Conservation (phyloP, 2,797 vertebrate species). For the Anabacerthia variegaticeps region DNA sequence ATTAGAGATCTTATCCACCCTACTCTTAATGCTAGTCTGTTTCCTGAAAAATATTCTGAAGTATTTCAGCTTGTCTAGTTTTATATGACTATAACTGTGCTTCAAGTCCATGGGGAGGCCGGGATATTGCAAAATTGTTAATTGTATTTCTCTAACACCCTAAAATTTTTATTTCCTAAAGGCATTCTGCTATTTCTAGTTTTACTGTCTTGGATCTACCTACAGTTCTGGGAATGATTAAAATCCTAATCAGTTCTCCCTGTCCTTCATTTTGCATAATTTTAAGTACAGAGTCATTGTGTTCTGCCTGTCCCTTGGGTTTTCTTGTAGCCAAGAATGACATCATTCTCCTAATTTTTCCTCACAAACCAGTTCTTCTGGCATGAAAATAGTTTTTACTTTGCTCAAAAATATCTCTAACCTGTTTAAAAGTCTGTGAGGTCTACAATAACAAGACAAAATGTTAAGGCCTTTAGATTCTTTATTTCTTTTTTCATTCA, state of each 20-base stretch:
- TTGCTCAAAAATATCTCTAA: not conserved
- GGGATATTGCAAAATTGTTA: not conserved
- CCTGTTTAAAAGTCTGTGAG: not conserved
- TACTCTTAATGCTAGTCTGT: not conserved
- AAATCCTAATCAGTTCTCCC: not conserved
- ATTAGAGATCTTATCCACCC: not conserved
- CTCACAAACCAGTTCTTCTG: not conserved
- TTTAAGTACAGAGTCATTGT: not conserved
- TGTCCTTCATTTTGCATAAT: not conserved
- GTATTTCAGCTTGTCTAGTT: not conserved
- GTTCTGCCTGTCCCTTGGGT: not conserved
- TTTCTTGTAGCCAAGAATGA: not conserved
- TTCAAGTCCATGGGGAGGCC: not conserved
- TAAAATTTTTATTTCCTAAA: not conserved
- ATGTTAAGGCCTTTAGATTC: not conserved
- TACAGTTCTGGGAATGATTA: not conserved
- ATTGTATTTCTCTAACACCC: not conserved
- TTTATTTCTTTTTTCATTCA: not conserved
- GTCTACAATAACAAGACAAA: not conserved
- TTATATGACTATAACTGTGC: not conserved
- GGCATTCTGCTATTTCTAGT: not conserved
- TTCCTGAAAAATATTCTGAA: slow-evolving; percentile 2
- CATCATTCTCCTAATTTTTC: not conserved
- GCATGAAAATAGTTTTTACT: not conserved
- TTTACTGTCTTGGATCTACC: not conserved